Evolutionary conservation across 2,113 vertebrate species (phyloP).

Genomic region (Meleagris gallopavo): DNA sequence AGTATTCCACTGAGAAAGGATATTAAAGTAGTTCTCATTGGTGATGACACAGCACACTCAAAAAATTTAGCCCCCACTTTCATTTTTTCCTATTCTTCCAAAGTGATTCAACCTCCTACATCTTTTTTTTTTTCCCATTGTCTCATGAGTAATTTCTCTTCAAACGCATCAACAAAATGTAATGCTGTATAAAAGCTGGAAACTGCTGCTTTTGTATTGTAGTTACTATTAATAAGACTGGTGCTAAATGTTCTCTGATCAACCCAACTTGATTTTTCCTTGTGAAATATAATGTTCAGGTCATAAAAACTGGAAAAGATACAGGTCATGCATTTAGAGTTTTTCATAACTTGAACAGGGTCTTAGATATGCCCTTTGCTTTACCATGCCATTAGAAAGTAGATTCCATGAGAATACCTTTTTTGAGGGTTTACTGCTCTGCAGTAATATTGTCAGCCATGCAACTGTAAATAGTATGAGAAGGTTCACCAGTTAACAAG

Average conservation of each 20-base stretch:
- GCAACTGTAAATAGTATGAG: neutral
- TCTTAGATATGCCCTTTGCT: neutral
- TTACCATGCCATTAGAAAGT: neutral
- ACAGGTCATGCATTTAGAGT: neutral
- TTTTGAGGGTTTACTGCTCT: neutral
- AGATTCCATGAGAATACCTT: neutral
- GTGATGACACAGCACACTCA: slow-evolving; percentile 46
- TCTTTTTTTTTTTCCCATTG: slow-evolving; percentile 14
- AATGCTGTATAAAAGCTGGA: slow-evolving; percentile 26
- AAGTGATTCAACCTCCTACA: slow-evolving; percentile 63
- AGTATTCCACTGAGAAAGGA: neutral
- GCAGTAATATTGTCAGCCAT: neutral
- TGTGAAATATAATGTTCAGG: neutral
- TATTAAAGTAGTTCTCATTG: slow-evolving; percentile 20
- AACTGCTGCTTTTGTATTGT: slow-evolving; percentile 36
- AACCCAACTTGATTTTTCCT: neutral
- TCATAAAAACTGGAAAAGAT: neutral
- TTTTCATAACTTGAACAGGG: neutral
- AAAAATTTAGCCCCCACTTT: slow-evolving; percentile 31
- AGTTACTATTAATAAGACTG: slow-evolving; percentile 53
- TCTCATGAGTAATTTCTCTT: slow-evolving; percentile 59
- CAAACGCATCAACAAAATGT: slow-evolving; percentile 27
- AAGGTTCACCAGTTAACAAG: neutral
- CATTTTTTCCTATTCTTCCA: slow-evolving; percentile 50
- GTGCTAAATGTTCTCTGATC: slow-evolving; percentile 7